phyloP scores from a whole-genome alignment of 1,140 invertebrate genomes.

The Telenomus remus region DNA sequence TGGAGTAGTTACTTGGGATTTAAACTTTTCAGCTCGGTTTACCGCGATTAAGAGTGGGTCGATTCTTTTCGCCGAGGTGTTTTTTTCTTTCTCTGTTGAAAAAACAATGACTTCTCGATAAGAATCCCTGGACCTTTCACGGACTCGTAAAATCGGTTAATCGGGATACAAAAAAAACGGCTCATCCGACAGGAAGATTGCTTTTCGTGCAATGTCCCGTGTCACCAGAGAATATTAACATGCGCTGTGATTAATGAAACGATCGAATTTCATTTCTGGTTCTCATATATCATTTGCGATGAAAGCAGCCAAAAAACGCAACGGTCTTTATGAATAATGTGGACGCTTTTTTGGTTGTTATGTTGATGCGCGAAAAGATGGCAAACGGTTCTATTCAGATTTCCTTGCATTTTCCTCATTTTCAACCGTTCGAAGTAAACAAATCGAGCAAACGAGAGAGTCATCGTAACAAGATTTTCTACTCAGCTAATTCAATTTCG shows the following conservation, averaged over 20 bases:
- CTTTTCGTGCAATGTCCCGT: slow-evolving; percentile 7
- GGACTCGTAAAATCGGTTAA: slow-evolving; percentile 20
- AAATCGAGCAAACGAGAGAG: slow-evolving; percentile 40
- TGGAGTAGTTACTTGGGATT: slow-evolving; percentile 40
- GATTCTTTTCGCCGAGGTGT: slow-evolving; percentile 36
- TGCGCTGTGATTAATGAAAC: slow-evolving; percentile 16
- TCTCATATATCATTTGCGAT: slow-evolving; percentile 12
- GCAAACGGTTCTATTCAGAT: slow-evolving; percentile 10
- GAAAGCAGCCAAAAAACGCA: slow-evolving; percentile 8
- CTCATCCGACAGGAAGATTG: slow-evolving; percentile 12
- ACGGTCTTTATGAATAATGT: slow-evolving; percentile 28
- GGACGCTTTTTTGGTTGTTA: slow-evolving; percentile 19
- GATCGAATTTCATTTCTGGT: slow-evolving; percentile 5
- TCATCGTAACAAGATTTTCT: slow-evolving; percentile 57
- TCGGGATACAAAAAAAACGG: slow-evolving; percentile 10
- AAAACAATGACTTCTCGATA: slow-evolving; percentile 42
- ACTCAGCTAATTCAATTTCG: slow-evolving; percentile 58
- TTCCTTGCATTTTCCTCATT: neutral
- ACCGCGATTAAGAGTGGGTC: slow-evolving; percentile 53
- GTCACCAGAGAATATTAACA: slow-evolving; percentile 1
- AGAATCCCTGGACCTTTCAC: slow-evolving; percentile 9
- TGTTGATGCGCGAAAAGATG: slow-evolving; percentile 30
- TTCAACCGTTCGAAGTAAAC: slow-evolving; percentile 41
- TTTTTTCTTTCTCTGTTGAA: slow-evolving; percentile 26
- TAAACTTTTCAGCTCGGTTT: slow-evolving; percentile 61